Base-by-base conservation (phyloP, 2,888 invertebrate genomes). In the Drosophila putrida region DNA sequence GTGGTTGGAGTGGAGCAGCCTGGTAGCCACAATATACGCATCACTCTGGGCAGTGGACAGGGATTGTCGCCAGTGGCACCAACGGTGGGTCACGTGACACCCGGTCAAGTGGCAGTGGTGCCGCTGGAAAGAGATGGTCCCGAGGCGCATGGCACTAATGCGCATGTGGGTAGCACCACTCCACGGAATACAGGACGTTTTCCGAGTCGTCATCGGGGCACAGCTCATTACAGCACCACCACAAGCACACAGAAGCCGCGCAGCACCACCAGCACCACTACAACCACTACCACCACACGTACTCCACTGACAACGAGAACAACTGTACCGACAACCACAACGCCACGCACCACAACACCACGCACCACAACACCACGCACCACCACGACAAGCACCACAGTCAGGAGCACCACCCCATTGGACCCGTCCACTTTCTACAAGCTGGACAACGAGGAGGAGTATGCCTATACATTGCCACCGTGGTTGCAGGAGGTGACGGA, bases 401-500 rank as follows among this genome's bases (percentile, higher is more conserved):
- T 71, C 77, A 79, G 57, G 4, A 77, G 74, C 0, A 78, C 63
- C 6, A 83, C 90, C 0, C 60, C 82, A 0, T 33, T 82, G 60
- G 87, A 90, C 63, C 77, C 88, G 0, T 71, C 88, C 2, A 82
- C 72, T 11, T 90, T 87, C 57, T 90, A 81, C 44, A 80, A 73
- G 43, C 76, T 92, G n/a, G 69, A 67, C 0, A 76, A 80, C 11
- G 91, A 88, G 54, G 82, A 84, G 41, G 84, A 78, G 0, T 88
- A 91, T 43, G 90, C 92, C 0, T 88, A 89, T 36, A 90, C 91
- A 0, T 51, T 91, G 44, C 91, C 91, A 4, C 78, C 91, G 1
- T 91, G 91, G 91, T 53, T 91, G 36, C 86, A 88, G 35, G 92
- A 88, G 46, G 82, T 90, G 0, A 91, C 92, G 57, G 92, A 91